Conservation (phyloP, 2,113 vertebrate species). For the Perognathus longimembris region DNA sequence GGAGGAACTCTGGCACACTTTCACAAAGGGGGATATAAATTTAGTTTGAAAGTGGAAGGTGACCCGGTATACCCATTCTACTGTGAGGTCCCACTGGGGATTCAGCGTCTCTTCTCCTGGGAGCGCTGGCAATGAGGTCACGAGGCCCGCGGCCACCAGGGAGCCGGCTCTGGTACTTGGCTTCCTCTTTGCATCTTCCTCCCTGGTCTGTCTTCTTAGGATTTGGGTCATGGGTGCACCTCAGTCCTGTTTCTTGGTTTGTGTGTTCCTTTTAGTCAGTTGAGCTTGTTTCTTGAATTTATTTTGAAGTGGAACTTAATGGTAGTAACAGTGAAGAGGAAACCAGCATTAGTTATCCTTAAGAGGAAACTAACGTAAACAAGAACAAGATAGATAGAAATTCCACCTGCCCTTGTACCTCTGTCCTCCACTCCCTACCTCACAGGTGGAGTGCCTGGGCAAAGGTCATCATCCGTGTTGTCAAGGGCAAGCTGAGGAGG, state of each 20-base stretch:
- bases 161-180: not conserved
- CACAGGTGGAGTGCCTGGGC: not conserved
- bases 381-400: not conserved
- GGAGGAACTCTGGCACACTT: not conserved
- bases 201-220: not conserved
- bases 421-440: not conserved
- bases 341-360: not conserved
- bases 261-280: not conserved
- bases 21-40: not conserved
- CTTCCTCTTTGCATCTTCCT: not conserved
- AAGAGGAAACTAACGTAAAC: not conserved
- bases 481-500: not conserved
- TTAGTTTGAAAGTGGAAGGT: not conserved
- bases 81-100: not conserved
- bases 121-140: not conserved
- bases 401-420: not conserved
- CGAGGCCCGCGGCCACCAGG: not conserved
- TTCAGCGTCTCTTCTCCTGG: fast-evolving
- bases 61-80: conserved; percentile 9
- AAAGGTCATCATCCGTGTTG: not conserved
- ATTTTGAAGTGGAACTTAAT: not conserved
- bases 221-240: too few species aligned
- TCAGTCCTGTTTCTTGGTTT: not conserved
- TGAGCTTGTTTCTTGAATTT: not conserved
- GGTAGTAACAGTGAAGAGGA: not conserved